phyloP scores from a whole-genome alignment of 2,797 vertebrate species.

The Megalops cyprinoides region DNA sequence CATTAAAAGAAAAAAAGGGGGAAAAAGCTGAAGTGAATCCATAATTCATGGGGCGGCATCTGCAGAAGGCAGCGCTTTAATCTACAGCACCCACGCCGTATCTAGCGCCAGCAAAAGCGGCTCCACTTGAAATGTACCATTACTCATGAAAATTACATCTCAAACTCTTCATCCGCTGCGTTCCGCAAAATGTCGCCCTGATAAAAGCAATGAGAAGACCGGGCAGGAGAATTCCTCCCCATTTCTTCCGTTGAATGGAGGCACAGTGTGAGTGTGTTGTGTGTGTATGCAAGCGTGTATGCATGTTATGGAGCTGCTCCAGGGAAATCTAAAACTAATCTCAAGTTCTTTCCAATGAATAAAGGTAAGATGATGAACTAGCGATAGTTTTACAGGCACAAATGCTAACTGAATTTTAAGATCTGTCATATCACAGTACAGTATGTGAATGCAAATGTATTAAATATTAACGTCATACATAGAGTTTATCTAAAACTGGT shows the following conservation, averaged over 20 bases:
- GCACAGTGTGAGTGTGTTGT: neutral
- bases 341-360: neutral
- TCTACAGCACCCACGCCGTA: slow-evolving; percentile 17
- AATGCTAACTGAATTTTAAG: neutral
- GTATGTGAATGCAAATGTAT: neutral
- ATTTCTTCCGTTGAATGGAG: neutral
- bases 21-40: neutral
- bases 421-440: neutral
- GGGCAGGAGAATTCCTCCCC: slow-evolving; percentile 34
- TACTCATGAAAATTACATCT: slow-evolving; percentile 51
- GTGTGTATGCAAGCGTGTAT: neutral
- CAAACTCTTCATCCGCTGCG: slow-evolving; percentile 37
- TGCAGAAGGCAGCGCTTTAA: slow-evolving; percentile 27
- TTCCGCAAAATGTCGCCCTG: slow-evolving; percentile 32
- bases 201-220: slow-evolving; percentile 41
- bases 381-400: neutral
- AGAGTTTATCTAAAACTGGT: too few relatives aligned
- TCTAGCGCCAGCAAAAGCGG: neutral
- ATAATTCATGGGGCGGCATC: slow-evolving; percentile 8
- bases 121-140: slow-evolving; percentile 26
- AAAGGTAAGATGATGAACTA: neutral
- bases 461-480: neutral
- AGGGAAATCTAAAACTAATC: neutral
- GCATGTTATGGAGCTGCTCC: neutral
- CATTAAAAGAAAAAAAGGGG: neutral